These are phyloP conservation scores for Leptoteleia sp. DNA, from an alignment of 1,140 invertebrate species.

Conservation along the genomic window DNA sequence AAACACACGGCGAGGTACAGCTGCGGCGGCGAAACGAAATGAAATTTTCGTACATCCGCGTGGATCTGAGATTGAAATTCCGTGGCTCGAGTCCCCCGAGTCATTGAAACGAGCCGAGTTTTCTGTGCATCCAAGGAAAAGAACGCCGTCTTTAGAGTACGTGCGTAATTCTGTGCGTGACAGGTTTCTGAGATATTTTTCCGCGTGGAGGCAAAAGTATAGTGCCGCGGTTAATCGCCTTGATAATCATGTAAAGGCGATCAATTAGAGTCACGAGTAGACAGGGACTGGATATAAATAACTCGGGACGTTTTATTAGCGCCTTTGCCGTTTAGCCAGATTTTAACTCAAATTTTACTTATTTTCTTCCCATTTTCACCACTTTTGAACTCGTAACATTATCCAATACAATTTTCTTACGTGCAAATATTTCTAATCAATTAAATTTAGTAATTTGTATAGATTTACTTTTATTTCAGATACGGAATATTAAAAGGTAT, in stretches of 20 bases:
- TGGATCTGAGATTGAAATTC: conserved; percentile 64
- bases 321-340: neutral
- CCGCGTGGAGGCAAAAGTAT: conserved; percentile 2
- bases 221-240: neutral
- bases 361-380: no score
- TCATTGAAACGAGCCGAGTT: conserved; percentile 58
- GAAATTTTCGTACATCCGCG: conserved; percentile 62
- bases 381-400: no score
- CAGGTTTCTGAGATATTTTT: conserved; percentile 36
- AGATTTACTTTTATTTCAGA: no score
- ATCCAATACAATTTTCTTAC: no score
- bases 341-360: no score
- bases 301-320: neutral
- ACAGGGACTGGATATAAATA: no score
- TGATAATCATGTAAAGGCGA: conserved; percentile 13
- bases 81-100: conserved; percentile 53
- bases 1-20: conserved; percentile 37
- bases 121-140: conserved; percentile 42
- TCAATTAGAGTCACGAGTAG: no score
- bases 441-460: no score
- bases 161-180: conserved; percentile 61
- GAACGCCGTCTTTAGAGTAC: conserved; percentile 50
- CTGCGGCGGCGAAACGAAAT: conserved; percentile 45
- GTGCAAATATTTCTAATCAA: no score
- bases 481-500: no score